These are phyloP conservation scores for Philaenus spumarius DNA, from an alignment of 1,140 invertebrate species.

Conservation along the genomic window DNA sequence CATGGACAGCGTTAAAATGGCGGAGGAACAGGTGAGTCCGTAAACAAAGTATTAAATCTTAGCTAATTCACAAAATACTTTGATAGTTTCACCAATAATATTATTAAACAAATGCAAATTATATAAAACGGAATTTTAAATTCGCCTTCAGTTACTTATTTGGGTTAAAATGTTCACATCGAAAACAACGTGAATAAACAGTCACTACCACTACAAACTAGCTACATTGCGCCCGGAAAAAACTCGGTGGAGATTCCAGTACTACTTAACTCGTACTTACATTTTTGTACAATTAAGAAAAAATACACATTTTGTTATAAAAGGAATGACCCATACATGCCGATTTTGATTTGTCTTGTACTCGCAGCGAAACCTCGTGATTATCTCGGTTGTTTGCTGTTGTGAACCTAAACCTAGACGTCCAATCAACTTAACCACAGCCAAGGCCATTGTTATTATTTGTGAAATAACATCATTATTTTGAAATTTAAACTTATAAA, in stretches of 20 bases:
- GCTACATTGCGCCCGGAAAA: too few relatives aligned
- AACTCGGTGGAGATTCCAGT: too few relatives aligned
- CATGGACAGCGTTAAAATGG: constrained; percentile 41
- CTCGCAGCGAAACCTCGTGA: too few relatives aligned
- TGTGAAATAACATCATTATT: not conserved
- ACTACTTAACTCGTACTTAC: too few relatives aligned
- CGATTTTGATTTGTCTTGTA: too few relatives aligned
- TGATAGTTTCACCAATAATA: not conserved
- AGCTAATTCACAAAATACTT: not conserved
- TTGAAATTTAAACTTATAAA: not conserved
- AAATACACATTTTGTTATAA: too few relatives aligned
- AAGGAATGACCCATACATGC: too few relatives aligned
- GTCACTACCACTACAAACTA: too few relatives aligned
- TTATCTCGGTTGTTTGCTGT: too few relatives aligned
- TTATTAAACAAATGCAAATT: not conserved
- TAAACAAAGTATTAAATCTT: constrained; percentile 33
- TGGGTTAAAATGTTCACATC: too few relatives aligned
- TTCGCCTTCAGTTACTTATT: not conserved
- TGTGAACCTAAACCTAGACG: not conserved
- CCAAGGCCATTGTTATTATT: not conserved
- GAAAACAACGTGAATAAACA: too few relatives aligned
- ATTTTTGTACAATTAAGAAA: too few relatives aligned
- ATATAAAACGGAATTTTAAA: not conserved
- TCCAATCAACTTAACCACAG: not conserved
- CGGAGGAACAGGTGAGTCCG: constrained; percentile 52